Evolutionary conservation across 2,113 vertebrate species (phyloP).

Genomic region (Dendropsophus ebraccatus): DNA sequence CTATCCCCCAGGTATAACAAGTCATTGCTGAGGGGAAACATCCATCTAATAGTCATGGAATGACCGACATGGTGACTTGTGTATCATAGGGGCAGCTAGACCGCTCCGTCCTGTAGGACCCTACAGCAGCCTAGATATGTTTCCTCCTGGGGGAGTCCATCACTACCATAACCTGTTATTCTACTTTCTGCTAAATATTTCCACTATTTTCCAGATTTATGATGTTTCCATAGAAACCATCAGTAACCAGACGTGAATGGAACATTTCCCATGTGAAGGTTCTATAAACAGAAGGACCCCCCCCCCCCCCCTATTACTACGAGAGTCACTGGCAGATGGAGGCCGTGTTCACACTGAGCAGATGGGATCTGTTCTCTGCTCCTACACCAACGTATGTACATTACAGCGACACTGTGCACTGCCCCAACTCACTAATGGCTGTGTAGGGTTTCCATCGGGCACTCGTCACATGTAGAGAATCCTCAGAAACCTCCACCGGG

Average conservation of each 20-base stretch:
- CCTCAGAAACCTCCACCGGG: too few relatives aligned
- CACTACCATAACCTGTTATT: not conserved
- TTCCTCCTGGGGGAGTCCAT: not conserved
- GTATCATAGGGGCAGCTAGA: too few relatives aligned
- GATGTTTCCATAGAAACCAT: conserved; percentile 5
- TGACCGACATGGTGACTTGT: too few relatives aligned
- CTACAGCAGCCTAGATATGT: not conserved
- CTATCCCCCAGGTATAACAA: too few relatives aligned
- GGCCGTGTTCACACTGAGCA: not conserved
- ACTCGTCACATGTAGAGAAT: too few relatives aligned
- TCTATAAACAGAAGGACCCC: conserved; percentile 15
- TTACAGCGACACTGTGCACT: too few relatives aligned
- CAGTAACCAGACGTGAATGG: conserved; percentile 7
- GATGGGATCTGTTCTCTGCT: not conserved
- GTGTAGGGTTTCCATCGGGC: too few relatives aligned
- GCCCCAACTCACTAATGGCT: too few relatives aligned
- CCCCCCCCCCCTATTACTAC: not conserved
- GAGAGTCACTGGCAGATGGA: not conserved
- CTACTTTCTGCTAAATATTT: not conserved
- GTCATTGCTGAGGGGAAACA: too few relatives aligned
- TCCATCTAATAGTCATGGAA: too few relatives aligned
- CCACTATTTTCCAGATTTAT: not conserved
- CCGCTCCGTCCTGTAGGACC: not conserved
- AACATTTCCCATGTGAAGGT: not conserved
- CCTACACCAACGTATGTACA: not conserved